phyloP scores from a whole-genome alignment of 2,888 invertebrate species.

The Craniophora ligustri region DNA sequence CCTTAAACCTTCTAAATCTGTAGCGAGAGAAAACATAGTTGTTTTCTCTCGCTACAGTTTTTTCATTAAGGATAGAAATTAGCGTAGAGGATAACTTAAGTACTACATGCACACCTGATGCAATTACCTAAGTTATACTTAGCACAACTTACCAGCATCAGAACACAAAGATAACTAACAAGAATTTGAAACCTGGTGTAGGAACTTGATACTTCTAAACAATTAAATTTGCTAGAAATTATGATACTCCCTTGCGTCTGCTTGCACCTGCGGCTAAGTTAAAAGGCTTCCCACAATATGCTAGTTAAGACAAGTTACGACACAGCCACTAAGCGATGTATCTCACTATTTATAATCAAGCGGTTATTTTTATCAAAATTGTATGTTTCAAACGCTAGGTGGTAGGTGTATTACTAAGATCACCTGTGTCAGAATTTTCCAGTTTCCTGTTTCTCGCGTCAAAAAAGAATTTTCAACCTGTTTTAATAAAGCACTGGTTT shows the following conservation, averaged over 20 bases:
- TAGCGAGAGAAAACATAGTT: no score
- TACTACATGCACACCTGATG: not conserved
- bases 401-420: not conserved
- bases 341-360: conserved; percentile 20
- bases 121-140: not conserved
- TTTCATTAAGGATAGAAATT: no score
- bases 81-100: not conserved
- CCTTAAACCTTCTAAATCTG: no score
- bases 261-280: conserved; percentile 62
- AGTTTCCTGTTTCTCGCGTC: no score
- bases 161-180: conserved; percentile 16
- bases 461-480: no score
- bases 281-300: conserved; percentile 59
- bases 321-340: conserved; percentile 22
- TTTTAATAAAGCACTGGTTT: no score
- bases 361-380: conserved; percentile 4
- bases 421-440: no score
- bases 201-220: conserved; percentile 52
- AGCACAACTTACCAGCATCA: not conserved
- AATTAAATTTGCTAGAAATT: conserved; percentile 62
- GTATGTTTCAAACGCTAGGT: conserved; percentile 8
- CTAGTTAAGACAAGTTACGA: conserved; percentile 55
- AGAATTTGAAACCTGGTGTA: conserved; percentile 29
- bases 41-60: no score
- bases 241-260: conserved; percentile 48